These are phyloP conservation scores for Amblyjoppa fuscipennis DNA, from an alignment of 2,888 invertebrate genomes.

Conservation along the genomic window DNA sequence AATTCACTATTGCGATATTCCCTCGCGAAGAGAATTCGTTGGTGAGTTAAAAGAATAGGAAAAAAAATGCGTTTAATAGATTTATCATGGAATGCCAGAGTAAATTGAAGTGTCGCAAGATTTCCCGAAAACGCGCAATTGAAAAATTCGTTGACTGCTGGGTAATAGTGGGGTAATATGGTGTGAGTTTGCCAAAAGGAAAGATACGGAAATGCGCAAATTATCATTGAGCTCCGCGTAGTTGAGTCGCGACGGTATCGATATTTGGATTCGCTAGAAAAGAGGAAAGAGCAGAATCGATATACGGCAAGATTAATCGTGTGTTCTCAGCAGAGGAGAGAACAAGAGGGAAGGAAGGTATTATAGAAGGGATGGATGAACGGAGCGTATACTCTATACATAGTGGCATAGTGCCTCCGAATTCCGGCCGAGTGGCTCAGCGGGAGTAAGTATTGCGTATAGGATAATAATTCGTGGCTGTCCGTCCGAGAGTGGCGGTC, in stretches of 20 bases:
- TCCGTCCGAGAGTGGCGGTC: conserved; percentile 34
- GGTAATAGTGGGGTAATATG: too few species aligned
- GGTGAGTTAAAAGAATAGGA: background rate
- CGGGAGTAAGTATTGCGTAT: conserved; percentile 41
- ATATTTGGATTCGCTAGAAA: background rate
- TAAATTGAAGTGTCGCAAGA: too few species aligned
- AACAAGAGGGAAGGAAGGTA: conserved; percentile 16
- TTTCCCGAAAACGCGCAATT: too few species aligned
- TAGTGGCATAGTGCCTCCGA: background rate
- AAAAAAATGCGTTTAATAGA: too few species aligned
- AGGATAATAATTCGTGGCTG: conserved; percentile 56
- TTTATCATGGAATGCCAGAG: too few species aligned
- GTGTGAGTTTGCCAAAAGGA: too few species aligned
- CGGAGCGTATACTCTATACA: conserved; percentile 9
- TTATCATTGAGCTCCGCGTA: background rate
- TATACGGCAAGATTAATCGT: conserved; percentile 35
- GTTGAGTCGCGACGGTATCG: background rate
- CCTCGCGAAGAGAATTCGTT: background rate
- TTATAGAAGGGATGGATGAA: conserved; percentile 39
- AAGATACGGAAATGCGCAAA: background rate
- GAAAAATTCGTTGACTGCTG: too few species aligned
- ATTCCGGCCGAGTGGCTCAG: conserved; percentile 35
- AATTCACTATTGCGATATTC: conserved; percentile 13
- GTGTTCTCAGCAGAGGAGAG: background rate
- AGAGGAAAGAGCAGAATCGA: background rate